Conservation (phyloP, 2,888 invertebrate genomes). For the Dichetophora obliterata region DNA sequence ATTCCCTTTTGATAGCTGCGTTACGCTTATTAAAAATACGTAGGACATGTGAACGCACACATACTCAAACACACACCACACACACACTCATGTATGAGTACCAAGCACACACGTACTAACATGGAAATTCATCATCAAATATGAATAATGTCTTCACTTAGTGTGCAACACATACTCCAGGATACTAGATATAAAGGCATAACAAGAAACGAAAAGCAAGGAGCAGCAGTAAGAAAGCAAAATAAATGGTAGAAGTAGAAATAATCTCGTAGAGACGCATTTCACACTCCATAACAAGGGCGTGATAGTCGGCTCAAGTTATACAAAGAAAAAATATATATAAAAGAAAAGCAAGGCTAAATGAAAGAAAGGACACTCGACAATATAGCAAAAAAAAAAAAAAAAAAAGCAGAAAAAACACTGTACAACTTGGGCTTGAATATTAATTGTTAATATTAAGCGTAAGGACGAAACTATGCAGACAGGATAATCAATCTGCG, state of each 20-base stretch:
- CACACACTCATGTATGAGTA: background rate
- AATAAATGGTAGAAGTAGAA: background rate
- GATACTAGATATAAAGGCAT: background rate
- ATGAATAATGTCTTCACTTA: conserved; percentile 68
- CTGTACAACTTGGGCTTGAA: background rate
- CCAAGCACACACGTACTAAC: conserved; percentile 39
- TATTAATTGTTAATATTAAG: conserved; percentile 32
- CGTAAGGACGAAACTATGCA: conserved; percentile 21
- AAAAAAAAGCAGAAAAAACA: too few relatives aligned
- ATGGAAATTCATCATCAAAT: conserved; percentile 68
- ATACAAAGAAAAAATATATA: background rate
- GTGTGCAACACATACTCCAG: conserved; percentile 8
- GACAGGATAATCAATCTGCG: conserved; percentile 16
- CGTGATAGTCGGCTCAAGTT: conserved; percentile 19
- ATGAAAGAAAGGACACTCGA: background rate
- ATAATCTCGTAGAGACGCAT: conserved; percentile 5
- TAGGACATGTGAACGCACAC: conserved; percentile 8
- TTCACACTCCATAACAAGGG: conserved; percentile 35
- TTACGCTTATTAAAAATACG: conserved; percentile 30
- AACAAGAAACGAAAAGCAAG: background rate
- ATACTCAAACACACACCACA: background rate
- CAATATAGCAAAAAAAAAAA: background rate
- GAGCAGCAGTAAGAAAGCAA: background rate
- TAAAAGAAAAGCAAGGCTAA: background rate
- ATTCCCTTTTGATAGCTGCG: conserved; percentile 4